Conservation (phyloP, 2,113 vertebrate genomes). For the Phylloscopus whistleri region DNA sequence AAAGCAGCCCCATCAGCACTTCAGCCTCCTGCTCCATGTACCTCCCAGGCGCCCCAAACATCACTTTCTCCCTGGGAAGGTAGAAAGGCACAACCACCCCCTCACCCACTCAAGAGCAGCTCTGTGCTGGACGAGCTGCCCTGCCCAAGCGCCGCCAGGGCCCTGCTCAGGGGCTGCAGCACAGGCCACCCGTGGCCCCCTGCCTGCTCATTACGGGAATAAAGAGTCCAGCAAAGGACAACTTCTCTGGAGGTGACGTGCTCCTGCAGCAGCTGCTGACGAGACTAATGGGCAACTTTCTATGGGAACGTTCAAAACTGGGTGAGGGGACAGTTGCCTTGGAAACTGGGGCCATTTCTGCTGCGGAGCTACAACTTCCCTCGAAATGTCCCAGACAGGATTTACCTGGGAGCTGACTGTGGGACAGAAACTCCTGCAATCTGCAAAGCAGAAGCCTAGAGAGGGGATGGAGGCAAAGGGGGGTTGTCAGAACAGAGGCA, state of each 20-base stretch:
- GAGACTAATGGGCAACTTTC: slow-evolving; percentile 14
- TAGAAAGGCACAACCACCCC: not conserved
- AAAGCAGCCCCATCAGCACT: slow-evolving; percentile 15
- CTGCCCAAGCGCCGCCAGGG: not conserved
- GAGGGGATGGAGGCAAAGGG: not conserved
- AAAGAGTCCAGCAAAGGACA: not conserved
- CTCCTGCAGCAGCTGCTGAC: slow-evolving; percentile 42
- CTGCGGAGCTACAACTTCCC: not conserved
- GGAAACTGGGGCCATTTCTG: slow-evolving; percentile 34
- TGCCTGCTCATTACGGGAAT: not conserved
- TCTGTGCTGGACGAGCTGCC: rapidly evolving
- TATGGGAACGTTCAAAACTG: slow-evolving; percentile 26
- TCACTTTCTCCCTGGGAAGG: not conserved
- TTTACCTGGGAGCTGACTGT: not conserved
- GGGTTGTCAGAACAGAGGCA: not conserved
- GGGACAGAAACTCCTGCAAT: not conserved
- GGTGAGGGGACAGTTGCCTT: slow-evolving; percentile 28
- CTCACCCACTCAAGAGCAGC: not conserved
- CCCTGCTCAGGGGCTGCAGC: not conserved
- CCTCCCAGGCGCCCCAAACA: not conserved
- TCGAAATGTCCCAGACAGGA: not conserved
- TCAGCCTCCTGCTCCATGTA: not conserved
- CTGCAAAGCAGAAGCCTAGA: not conserved
- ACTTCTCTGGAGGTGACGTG: slow-evolving; percentile 5
- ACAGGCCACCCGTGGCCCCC: not conserved